Evolutionary conservation across 2,888 invertebrate species (phyloP).

Genomic region (Latrodectus hesperus): DNA sequence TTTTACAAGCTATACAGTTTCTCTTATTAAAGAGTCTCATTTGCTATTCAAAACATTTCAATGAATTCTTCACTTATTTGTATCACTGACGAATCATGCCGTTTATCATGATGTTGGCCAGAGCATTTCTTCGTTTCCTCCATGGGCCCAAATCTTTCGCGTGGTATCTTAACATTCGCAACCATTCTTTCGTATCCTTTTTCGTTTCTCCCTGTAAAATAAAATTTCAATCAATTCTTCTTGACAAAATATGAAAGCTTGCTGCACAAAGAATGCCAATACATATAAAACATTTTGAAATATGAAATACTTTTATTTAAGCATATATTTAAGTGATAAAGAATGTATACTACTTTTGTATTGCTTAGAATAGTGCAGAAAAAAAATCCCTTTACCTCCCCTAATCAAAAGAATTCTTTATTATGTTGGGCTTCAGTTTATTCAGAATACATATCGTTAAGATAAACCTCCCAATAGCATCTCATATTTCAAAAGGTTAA

Average conservation of each 20-base stretch:
- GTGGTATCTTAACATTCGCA: constrained; percentile 90
- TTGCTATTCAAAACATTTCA: constrained; percentile 16
- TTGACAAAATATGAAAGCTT: background rate
- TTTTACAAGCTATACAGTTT: background rate
- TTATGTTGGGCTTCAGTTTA: too few relatives aligned
- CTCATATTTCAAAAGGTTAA: too few relatives aligned
- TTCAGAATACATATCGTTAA: too few relatives aligned
- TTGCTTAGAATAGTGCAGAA: too few relatives aligned
- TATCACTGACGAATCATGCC: constrained; percentile 71
- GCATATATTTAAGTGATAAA: too few relatives aligned
- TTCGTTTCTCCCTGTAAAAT: constrained; percentile 86
- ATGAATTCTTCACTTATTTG: background rate
- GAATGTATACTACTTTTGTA: too few relatives aligned
- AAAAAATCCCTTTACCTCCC: too few relatives aligned
- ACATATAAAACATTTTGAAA: too few relatives aligned
- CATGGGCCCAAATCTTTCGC: constrained; percentile 94
- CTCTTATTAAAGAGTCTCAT: background rate
- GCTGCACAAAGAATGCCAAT: too few relatives aligned
- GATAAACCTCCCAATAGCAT: too few relatives aligned
- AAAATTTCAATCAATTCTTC: background rate
- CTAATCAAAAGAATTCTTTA: too few relatives aligned
- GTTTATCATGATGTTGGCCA: constrained; percentile 97
- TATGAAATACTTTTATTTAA: too few relatives aligned
- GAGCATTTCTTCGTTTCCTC: constrained; percentile 91
- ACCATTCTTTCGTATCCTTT: constrained; percentile 90